Conservation (phyloP, 2,888 invertebrate genomes). For the Eupithecia pulchellata region DNA sequence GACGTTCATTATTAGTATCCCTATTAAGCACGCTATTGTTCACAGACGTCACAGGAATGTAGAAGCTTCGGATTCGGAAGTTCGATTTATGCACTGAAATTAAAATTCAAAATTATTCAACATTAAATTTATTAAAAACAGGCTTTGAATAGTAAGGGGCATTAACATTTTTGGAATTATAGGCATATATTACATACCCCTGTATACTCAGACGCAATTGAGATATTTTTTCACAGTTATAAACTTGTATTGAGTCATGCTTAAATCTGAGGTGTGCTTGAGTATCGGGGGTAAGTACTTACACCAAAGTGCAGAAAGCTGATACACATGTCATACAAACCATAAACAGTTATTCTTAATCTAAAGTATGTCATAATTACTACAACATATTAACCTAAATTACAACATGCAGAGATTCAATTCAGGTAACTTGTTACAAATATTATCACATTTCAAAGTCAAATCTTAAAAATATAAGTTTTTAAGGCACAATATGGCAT, state of each 20-base stretch:
- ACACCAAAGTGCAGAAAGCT: background rate
- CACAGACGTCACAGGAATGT: constrained; percentile 14
- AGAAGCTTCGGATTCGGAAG: constrained; percentile 4
- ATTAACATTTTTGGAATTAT: constrained; percentile 17
- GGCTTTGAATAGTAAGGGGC: background rate
- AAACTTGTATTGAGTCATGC: too few relatives aligned
- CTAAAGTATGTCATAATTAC: background rate
- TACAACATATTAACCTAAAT: constrained; percentile 1
- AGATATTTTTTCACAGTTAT: too few relatives aligned
- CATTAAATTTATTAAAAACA: constrained; percentile 2
- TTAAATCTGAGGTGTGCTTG: too few relatives aligned
- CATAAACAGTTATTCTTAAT: background rate
- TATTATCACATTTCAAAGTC: constrained; percentile 35
- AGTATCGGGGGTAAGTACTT: too few relatives aligned
- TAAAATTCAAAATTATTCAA: constrained; percentile 1
- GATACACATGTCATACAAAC: background rate
- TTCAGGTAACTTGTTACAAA: constrained; percentile 38
- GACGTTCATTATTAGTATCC: constrained; percentile 50
- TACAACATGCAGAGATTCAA: constrained; percentile 23
- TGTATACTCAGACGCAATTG: background rate
- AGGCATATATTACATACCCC: background rate
- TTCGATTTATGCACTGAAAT: background rate
- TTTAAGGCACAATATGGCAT: constrained; percentile 17
- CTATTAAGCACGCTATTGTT: constrained; percentile 19
- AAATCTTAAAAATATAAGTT: background rate